Evolutionary conservation across 2,888 invertebrate genomes (phyloP).

Genomic region (Rhopalosiphum nymphaeae): DNA sequence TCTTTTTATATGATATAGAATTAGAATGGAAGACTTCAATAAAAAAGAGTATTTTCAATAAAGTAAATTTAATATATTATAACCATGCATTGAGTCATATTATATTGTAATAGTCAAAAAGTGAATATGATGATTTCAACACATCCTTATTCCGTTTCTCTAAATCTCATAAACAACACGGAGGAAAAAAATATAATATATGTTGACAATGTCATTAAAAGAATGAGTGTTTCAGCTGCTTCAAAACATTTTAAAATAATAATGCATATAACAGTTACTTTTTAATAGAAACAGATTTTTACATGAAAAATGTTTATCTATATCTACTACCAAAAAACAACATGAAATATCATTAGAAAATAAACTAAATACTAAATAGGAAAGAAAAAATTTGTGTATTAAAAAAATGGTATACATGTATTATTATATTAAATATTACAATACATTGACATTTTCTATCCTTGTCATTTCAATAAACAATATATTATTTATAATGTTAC

Average conservation of each 20-base stretch:
- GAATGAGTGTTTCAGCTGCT: neutral
- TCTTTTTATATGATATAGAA: no score
- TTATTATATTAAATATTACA: neutral
- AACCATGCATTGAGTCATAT: no score
- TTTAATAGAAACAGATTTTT: neutral
- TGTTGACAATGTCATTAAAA: neutral
- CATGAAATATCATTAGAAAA: neutral
- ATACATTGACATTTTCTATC: neutral
- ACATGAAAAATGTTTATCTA: neutral
- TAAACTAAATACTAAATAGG: neutral
- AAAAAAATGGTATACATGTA: neutral
- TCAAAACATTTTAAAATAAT: neutral
- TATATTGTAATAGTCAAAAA: neutral
- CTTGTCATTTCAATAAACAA: neutral
- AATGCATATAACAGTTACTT: neutral
- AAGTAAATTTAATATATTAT: no score
- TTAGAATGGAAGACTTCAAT: no score
- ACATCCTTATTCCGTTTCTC: neutral
- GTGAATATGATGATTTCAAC: neutral
- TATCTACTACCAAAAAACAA: neutral
- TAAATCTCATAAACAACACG: neutral
- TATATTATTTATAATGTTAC: neutral
- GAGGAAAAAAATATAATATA: neutral
- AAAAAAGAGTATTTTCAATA: no score
- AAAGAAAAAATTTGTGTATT: neutral